A percentile compares a stretch with the other conserved stretches of the same genome.
Evolutionary conservation across 2,797 vertebrate genomes (phyloP).

Genomic region (Gymnoscopelus microlampas): DNA sequence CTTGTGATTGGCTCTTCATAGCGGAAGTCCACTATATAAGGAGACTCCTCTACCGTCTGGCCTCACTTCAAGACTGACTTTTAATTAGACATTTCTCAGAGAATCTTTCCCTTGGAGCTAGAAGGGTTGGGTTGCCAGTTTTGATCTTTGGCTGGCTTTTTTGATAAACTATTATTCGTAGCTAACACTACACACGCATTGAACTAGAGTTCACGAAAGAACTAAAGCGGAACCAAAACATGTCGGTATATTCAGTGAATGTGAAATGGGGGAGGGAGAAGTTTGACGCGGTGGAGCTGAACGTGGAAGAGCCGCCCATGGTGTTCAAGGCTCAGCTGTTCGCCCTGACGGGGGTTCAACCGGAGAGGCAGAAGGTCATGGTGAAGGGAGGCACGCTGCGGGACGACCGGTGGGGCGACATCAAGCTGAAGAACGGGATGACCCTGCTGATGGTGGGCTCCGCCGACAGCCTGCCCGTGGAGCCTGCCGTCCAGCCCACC

Average conservation of each 20-base stretch:
- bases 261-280: conserved; percentile 99
- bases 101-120: too few relatives aligned
- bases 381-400: conserved; percentile 95
- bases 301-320: conserved; percentile 97
- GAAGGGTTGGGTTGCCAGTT: too few relatives aligned
- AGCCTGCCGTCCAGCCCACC: conserved; percentile 90
- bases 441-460: conserved; percentile 99
- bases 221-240: too few relatives aligned
- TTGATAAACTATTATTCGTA: too few relatives aligned
- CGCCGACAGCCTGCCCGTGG: conserved; percentile 94
- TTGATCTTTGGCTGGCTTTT: too few relatives aligned
- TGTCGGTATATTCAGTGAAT: conserved; percentile 83
- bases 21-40: too few relatives aligned
- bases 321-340: conserved; percentile 99
- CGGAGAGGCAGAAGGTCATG: conserved; percentile 98
- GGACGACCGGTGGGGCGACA: conserved; percentile 98
- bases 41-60: too few relatives aligned
- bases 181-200: too few relatives aligned
- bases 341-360: conserved; percentile 95
- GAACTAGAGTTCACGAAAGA: too few relatives aligned
- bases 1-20: too few relatives aligned
- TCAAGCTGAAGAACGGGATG: conserved; percentile 98
- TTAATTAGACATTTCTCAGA: too few relatives aligned
- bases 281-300: conserved; percentile 95
- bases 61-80: too few relatives aligned